Evolutionary conservation across 92 coral and sea anemone genomes (phyloP).

Genomic region (Actinostola sp.): DNA sequence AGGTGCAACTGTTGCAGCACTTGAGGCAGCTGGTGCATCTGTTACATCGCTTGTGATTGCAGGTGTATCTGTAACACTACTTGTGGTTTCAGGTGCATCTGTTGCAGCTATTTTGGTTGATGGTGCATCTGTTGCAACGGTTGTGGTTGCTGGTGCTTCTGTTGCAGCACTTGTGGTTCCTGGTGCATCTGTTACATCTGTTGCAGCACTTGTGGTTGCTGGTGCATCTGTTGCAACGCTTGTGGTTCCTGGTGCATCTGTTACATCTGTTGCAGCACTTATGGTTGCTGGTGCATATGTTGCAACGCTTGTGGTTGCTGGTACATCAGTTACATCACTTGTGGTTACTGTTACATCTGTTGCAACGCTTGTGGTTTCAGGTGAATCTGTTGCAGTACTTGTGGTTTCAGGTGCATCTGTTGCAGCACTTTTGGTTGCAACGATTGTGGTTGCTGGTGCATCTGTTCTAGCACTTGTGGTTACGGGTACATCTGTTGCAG

Average conservation of each 20-base stretch:
- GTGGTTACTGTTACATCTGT: background rate
- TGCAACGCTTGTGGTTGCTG: background rate
- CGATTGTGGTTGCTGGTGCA: too few relatives aligned
- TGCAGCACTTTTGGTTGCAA: background rate
- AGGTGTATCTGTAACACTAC: background rate
- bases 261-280: background rate
- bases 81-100: background rate
- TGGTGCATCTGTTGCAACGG: background rate
- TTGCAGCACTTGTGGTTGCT: too few relatives aligned
- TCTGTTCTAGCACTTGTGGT: too few relatives aligned
- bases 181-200: background rate
- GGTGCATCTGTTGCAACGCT: too few relatives aligned
- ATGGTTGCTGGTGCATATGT: background rate
- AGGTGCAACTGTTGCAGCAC: background rate
- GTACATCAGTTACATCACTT: background rate
- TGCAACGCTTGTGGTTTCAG: background rate
- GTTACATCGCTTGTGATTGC: background rate
- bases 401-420: background rate
- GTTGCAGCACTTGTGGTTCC: background rate
- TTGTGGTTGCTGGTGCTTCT: background rate
- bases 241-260: too few relatives aligned
- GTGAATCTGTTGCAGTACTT: background rate
- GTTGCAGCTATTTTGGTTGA: background rate
- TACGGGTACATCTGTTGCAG: too few relatives aligned
- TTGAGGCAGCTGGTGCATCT: conserved; percentile 4